Conservation (phyloP, 2,888 invertebrate species). For the Opisthograptis luteolata region DNA sequence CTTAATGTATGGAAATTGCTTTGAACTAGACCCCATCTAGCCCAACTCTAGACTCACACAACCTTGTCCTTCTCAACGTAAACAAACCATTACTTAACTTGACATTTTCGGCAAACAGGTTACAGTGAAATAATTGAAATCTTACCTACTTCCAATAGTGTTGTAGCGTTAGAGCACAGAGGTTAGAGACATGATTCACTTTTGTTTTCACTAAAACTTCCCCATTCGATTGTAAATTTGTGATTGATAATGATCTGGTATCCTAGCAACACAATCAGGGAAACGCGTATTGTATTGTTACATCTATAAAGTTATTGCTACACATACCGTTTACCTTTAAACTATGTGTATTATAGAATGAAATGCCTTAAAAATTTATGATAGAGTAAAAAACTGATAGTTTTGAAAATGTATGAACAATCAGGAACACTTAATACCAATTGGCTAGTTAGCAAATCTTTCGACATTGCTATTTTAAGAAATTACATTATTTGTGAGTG, state of each 20-base stretch:
- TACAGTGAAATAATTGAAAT: background rate
- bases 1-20: constrained; percentile 42
- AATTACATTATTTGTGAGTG: background rate
- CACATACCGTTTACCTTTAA: too few relatives aligned
- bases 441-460: constrained; percentile 5
- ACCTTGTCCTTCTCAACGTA: constrained; percentile 50
- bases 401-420: too few relatives aligned
- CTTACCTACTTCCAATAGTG: constrained; percentile 18
- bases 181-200: constrained; percentile 37
- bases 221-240: constrained; percentile 19
- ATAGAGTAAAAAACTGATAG: too few relatives aligned
- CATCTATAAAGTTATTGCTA: constrained; percentile 32
- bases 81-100: constrained; percentile 45
- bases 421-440: too few relatives aligned
- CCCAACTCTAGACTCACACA: constrained; percentile 10
- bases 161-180: background rate
- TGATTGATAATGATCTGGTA: constrained; percentile 55
- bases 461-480: background rate
- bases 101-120: constrained; percentile 30
- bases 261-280: constrained; percentile 72
- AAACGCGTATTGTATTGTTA: constrained; percentile 9
- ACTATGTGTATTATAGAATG: too few relatives aligned
- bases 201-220: constrained; percentile 41
- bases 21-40: constrained; percentile 21
- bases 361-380: too few relatives aligned